phyloP scores from a whole-genome alignment of 2,113 vertebrate genomes.

The Montifringilla adamsi region DNA sequence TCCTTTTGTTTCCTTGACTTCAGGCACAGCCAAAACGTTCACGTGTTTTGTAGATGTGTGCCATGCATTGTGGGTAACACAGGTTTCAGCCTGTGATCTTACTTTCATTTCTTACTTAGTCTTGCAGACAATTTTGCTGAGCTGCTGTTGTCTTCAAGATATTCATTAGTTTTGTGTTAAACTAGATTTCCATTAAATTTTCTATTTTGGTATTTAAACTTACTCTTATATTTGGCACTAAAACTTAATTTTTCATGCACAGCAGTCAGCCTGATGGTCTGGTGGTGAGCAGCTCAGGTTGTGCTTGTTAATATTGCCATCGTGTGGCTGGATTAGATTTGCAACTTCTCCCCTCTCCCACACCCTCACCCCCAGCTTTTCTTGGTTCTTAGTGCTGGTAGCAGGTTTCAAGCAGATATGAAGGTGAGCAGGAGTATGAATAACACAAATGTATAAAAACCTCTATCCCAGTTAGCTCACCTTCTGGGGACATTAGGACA shows the following conservation, averaged over 20 bases:
- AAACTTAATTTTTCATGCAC: background rate
- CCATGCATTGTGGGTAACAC: background rate
- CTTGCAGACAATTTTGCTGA: background rate
- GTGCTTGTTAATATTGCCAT: constrained; percentile 29
- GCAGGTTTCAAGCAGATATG: background rate
- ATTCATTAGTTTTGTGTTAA: background rate
- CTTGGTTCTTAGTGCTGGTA: background rate
- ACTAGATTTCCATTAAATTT: background rate
- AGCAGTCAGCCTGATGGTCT: background rate
- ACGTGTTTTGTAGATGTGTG: background rate
- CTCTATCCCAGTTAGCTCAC: background rate
- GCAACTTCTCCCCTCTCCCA: background rate
- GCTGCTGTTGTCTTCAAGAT: background rate
- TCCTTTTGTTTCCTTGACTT: background rate
- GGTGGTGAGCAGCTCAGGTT: background rate
- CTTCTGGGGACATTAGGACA: background rate
- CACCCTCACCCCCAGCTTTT: background rate
- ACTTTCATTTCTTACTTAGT: background rate
- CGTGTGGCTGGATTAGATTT: constrained; percentile 29
- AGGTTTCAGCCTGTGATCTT: background rate
- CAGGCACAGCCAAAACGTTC: background rate
- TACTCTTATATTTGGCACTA: background rate
- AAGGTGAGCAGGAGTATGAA: background rate
- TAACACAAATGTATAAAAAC: background rate
- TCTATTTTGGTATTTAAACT: background rate